Conservation (phyloP, 2,113 vertebrate species). For the Cynoglossus semilaevis region DNA sequence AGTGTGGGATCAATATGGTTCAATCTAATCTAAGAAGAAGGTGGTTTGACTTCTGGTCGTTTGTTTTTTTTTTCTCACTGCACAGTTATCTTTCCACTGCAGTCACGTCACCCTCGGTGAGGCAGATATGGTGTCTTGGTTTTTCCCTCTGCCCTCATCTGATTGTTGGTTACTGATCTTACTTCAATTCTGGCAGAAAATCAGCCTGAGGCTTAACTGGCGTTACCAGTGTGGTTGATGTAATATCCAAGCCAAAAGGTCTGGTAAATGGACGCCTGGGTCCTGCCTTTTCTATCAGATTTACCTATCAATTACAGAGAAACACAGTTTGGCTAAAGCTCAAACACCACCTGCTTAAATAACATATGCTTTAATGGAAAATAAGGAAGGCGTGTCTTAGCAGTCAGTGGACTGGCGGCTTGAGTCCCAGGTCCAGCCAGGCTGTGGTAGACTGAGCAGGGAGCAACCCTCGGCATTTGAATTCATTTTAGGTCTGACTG, state of each 20-base stretch:
- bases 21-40: constrained; percentile 12
- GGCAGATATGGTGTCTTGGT: constrained; percentile 40
- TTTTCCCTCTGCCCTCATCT: constrained; percentile 1
- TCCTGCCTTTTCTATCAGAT: constrained; percentile 31
- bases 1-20: no score
- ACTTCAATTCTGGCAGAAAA: constrained; percentile 44
- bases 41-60: constrained; percentile 17
- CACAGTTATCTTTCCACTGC: constrained; percentile 68
- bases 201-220: constrained; percentile 51
- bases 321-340: no score
- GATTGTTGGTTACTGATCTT: constrained; percentile 37
- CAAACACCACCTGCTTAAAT: no score
- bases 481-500: no score
- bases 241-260: constrained; percentile 51
- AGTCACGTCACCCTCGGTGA: constrained; percentile 56
- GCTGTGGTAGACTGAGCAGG: no score
- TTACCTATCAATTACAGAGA: constrained; percentile 34
- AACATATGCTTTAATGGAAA: no score
- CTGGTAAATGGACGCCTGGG: constrained; percentile 33
- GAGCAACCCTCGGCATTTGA: no score
- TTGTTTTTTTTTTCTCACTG: constrained; percentile 10
- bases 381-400: no score
- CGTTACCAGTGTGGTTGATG: constrained; percentile 63
- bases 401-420: no score
- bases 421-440: no score